Base-by-base conservation (phyloP, 1,140 invertebrate species). In the Penaeus chinensis region DNA sequence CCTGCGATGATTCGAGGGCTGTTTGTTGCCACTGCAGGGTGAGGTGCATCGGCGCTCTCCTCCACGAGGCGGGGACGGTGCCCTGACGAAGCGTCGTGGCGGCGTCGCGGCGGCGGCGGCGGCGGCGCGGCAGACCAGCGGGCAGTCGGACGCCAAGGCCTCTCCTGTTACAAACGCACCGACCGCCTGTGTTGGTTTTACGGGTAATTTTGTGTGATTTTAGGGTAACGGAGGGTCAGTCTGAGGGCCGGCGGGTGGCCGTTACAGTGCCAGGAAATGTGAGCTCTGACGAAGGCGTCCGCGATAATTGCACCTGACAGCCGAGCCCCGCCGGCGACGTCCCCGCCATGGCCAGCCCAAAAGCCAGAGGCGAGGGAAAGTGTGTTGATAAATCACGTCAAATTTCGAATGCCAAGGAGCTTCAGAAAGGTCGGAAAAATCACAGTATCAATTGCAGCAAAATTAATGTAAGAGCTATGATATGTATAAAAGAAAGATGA, bases 141-240 rank as follows among this genome's bases (percentile, higher is more conserved):
- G 63, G 32, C 82, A 80, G 37, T 60, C 76, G 63, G 77, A 79
- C 77, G 76, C 63, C 76, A 60, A 60, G 42, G 32, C 62, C 18
- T 18, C 62, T 85, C 76, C 16, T 37, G 77, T 85, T 85, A 80
- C 84, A 85, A 79, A 85, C 84, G 63, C 16, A 1, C 84, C 84
- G 84, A 80, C 84, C 22, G 76, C 60, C 76, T 47, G 62, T 85
- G 84, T 85, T 85, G 63, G 84, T 85, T 85, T 85, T 85, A 80
- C 84, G 84, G 77, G 84, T 80, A 78, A 85, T 85, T 85, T 85
- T 85, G 76, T 80, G 76, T 80, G 54, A 85, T 80, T 85, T 85
- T 85, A 62, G 77, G 84, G 77, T 80, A 37, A 62, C 65, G n/a
- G 24, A 77, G n/a, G 62, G 84, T 83, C 65, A 82, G 82, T 54